A percentile compares a stretch with the other conserved stretches of the same genome.
phyloP scores from a whole-genome alignment of 2,888 invertebrate genomes.

The Hypena proboscidalis region DNA sequence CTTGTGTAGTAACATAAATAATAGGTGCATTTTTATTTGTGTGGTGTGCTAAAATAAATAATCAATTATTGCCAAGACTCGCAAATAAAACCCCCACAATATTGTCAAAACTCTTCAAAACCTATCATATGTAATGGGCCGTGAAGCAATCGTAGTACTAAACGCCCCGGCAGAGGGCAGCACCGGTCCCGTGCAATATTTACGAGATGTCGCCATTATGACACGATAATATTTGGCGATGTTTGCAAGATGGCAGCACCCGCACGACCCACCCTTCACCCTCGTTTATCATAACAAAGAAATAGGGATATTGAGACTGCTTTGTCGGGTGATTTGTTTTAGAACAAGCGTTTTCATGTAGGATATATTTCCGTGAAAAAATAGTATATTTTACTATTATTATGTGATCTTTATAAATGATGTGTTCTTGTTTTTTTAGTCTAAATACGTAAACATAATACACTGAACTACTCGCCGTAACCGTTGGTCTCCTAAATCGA shows the following conservation, averaged over 20 bases:
- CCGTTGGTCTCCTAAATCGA: too few relatives aligned
- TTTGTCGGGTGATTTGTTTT: constrained; percentile 24
- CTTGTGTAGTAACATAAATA: too few relatives aligned
- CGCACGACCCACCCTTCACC: too few relatives aligned
- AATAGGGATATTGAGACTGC: constrained; percentile 9
- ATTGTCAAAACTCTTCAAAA: constrained; percentile 3
- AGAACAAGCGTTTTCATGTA: not conserved
- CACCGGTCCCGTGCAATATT: constrained; percentile 1
- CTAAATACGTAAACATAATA: too few relatives aligned
- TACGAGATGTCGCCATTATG: constrained; percentile 41
- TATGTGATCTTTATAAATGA: too few relatives aligned
- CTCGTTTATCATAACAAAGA: constrained; percentile 45
- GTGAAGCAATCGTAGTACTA: constrained; percentile 48
- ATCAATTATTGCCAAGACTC: too few relatives aligned
- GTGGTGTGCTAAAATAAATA: too few relatives aligned
- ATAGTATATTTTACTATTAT: too few relatives aligned
- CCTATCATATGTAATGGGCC: constrained; percentile 40
- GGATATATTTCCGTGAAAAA: too few relatives aligned
- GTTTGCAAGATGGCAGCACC: constrained; percentile 51
- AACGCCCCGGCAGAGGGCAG: constrained; percentile 17
- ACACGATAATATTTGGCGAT: constrained; percentile 60
- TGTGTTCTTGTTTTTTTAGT: too few relatives aligned
- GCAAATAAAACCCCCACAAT: not conserved
- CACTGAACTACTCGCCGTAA: too few relatives aligned
- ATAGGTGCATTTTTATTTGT: too few relatives aligned